Conservation (phyloP, 1,140 invertebrate genomes). For the Rhagoletis zephyria region DNA sequence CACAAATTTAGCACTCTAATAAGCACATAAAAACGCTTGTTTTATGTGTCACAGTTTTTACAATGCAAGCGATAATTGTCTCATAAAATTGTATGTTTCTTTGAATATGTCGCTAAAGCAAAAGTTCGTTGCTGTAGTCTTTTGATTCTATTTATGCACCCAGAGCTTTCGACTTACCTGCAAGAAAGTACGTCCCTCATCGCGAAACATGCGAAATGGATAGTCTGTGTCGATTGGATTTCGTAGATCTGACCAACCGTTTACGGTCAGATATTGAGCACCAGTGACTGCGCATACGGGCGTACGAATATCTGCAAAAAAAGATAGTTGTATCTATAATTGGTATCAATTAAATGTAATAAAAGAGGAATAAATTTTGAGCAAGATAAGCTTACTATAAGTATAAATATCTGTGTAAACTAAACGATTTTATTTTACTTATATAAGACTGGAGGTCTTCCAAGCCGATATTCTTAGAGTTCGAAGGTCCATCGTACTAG, state of each 20-base stretch:
- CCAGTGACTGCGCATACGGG: conserved; percentile 90
- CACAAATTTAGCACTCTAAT: conserved; percentile 23
- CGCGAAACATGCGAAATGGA: conserved; percentile 84
- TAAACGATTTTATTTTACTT: no score
- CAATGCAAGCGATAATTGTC: neutral
- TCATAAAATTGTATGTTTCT: neutral
- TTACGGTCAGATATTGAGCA: conserved; percentile 83
- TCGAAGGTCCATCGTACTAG: no score
- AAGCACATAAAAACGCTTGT: neutral
- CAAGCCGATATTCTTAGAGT: no score
- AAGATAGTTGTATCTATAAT: no score
- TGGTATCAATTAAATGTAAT: no score
- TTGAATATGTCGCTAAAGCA: neutral
- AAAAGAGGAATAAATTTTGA: no score
- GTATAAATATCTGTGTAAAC: no score
- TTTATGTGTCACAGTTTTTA: neutral
- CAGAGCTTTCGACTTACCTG: conserved; percentile 75
- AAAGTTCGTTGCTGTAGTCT: neutral
- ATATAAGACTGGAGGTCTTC: no score
- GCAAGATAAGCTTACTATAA: no score
- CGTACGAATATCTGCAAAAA: conserved; percentile 79
- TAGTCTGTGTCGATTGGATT: conserved; percentile 84
- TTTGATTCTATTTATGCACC: neutral
- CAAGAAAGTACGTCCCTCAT: conserved; percentile 85
- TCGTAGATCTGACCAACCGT: conserved; percentile 84